Evolutionary conservation across 2,888 invertebrate species (phyloP), one percentile per base, ranked within the genome.

Genomic region (Macrosiphum euphorbiae): DNA sequence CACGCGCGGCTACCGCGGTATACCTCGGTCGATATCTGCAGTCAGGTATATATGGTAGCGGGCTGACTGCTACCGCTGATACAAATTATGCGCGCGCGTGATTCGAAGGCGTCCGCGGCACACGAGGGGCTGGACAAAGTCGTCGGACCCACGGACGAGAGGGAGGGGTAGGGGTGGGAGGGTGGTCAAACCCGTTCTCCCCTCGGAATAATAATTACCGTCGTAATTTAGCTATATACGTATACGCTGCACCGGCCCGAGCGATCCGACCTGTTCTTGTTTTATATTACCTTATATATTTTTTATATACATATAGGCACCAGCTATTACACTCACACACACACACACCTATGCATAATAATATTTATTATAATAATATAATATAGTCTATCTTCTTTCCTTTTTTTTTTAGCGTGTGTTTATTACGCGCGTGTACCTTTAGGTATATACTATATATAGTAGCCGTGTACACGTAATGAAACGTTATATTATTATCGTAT

Each of bases 181-280:
- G 47, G 3, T n/a, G 50, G 58, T 52, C 41, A 94, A 94, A 94
- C 93, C 93, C 90, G 93, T 94, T 94, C 85, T 93, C 61, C 89
- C 92, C 85, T 94, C 50, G 85, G 90, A 86, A 94, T 94, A 90
- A 94, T 90, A 86, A 94, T 86, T 86, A 90, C 90, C 61, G 61
- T 94, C 86, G 90, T 90, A 90, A 94, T 94, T 94, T 94, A 94
- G 44, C 47, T 58, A 55, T 41, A 78, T 35, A 8, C 35, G 35
- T 78, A 35, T 20, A 1, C 35, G 35, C 35, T 10, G 35, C 90
- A 41, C 50, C 44, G 58, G 58, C 58, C 26, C 78, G 78, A 78
- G 78, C 35, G 78, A 50, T 86, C 58, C 47, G 93, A 90, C 90
- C 61, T 86, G 93, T 94, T 90, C 85, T 90, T n/a, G 90, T 88